phyloP scores from a whole-genome alignment of 2,888 invertebrate genomes.

The Deroplatys truncata region DNA sequence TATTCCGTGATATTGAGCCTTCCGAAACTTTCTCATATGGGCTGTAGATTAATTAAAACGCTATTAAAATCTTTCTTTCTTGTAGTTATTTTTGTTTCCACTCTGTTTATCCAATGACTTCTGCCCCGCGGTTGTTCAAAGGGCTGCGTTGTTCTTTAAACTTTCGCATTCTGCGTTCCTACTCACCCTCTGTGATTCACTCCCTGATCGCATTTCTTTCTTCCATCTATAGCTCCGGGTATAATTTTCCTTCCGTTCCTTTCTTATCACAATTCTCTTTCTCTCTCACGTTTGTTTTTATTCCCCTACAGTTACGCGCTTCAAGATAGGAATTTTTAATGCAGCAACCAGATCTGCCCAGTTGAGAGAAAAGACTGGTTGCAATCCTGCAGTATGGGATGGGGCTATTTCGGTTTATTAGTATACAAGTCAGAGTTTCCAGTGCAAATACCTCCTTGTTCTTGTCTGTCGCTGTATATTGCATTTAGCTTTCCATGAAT shows the following conservation, averaged over 20 bases:
- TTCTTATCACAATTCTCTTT: not conserved
- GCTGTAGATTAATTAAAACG: too few relatives aligned
- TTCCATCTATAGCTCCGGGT: not conserved
- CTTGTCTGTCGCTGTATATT: not conserved
- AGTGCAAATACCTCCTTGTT: not conserved
- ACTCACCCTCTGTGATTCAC: not conserved
- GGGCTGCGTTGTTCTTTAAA: too few relatives aligned
- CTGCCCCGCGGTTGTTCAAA: too few relatives aligned
- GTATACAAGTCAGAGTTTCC: not conserved
- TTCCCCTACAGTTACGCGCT: not conserved
- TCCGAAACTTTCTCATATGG: too few relatives aligned
- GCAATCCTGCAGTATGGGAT: not conserved
- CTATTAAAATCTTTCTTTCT: too few relatives aligned
- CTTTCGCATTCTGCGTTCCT: not conserved
- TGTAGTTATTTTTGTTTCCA: too few relatives aligned
- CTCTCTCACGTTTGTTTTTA: not conserved
- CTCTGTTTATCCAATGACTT: too few relatives aligned
- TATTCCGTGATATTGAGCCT: too few relatives aligned
- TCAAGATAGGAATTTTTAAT: not conserved
- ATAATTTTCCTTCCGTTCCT: not conserved
- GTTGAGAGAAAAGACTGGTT: not conserved
- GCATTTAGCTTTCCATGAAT: too few relatives aligned
- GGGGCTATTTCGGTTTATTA: not conserved
- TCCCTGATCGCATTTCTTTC: not conserved
- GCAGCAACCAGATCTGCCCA: not conserved